Base-by-base conservation (phyloP, 2,113 vertebrate genomes). In the Prunella fulvescens region DNA sequence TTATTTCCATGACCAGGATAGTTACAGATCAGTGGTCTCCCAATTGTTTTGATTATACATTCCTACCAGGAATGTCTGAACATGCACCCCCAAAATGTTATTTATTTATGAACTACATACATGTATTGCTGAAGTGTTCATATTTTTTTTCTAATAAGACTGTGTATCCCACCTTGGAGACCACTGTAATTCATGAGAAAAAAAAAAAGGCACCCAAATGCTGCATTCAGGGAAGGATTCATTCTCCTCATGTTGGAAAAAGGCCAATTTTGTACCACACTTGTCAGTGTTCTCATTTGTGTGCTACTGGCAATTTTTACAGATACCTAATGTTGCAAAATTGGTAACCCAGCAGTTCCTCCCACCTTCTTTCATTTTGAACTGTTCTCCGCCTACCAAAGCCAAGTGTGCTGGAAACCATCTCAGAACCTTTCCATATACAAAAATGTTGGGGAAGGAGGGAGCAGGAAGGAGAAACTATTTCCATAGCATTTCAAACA, bases 281-380 rank as follows among this genome's bases (percentile, higher is more conserved):
- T 71, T 71, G 72, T 50, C 19, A 87, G 28, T 28, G 62, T n/a
- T 84, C 73, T 89, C 65, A 57, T 85, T 74, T 40, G 10, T 31
- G 12, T 33, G 74, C 31, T 70, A 48, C 12, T 35, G 83, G 42
- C 18, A 47, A 54, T 67, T 86, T 85, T 62, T 37, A 88, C 19
- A 86, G 77, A 83, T 62, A 48, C 26, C 22, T 84, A 81, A 90
- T n/a, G 67, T 14, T 77, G 69, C 65, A 53, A 54, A 92, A 72
- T n/a, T 44, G 64, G 60, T 88, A 93, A 88, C 67, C 76, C 58
- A 77, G 51, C 66, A 93, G 83, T 69, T 86, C 74, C 70, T 87
- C 84, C 87, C 62, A 93, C 84, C 69, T 53, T n/a, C 91, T 83
- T 81, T 79, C 84, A 93, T 87, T 94, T 62, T 67, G 61, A 91